phyloP scores from a whole-genome alignment of 2,113 vertebrate species.

The Carassius carassius region DNA sequence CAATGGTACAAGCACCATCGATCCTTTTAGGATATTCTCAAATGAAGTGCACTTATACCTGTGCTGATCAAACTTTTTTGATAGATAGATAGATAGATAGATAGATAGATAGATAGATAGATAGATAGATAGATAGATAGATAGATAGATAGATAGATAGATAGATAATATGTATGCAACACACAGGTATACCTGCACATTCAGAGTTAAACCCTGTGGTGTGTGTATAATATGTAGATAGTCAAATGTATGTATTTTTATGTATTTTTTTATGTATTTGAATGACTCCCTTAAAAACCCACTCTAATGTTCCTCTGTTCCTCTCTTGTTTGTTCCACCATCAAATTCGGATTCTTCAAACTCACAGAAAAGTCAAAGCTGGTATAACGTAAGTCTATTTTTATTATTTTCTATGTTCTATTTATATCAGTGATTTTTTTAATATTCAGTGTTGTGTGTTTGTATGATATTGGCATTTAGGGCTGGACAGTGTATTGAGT shows the following conservation, averaged over 20 bases:
- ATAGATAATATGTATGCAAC: background rate
- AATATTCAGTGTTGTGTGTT: background rate
- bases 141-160: background rate
- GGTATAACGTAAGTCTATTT: slow-evolving; percentile 55
- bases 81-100: background rate
- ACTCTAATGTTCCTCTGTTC: slow-evolving; percentile 17
- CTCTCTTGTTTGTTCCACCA: slow-evolving; percentile 6
- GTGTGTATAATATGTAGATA: background rate
- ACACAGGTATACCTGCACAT: slow-evolving; percentile 32
- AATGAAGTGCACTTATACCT: slow-evolving; percentile 14
- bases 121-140: background rate
- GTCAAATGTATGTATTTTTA: background rate
- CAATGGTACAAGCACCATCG: background rate
- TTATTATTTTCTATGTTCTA: background rate
- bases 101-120: background rate
- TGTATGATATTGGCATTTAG: background rate
- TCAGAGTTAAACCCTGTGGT: background rate
- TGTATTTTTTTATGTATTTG: background rate
- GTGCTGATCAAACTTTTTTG: background rate
- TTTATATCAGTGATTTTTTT: background rate
- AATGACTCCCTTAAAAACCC: background rate
- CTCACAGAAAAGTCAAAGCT: slow-evolving; percentile 58
- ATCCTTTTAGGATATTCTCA: background rate
- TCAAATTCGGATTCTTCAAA: background rate
- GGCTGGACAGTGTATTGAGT: too few species aligned